These are phyloP conservation scores for Malurus cyaneus DNA, from an alignment of 2,113 vertebrate species.

Conservation along the genomic window DNA sequence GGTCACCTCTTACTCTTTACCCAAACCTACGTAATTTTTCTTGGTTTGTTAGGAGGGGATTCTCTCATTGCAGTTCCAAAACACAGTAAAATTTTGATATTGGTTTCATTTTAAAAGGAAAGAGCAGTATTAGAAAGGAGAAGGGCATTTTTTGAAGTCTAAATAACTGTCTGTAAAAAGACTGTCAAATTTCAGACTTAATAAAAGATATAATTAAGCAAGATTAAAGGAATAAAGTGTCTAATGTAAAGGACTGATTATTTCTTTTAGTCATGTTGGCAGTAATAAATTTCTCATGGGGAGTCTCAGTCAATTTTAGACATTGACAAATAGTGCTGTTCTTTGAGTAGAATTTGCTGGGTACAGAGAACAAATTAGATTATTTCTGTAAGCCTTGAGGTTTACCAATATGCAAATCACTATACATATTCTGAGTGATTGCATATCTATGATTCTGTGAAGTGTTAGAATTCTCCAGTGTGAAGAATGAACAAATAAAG, in stretches of 20 bases:
- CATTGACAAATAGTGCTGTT: neutral
- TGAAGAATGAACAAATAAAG: neutral
- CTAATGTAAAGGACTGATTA: neutral
- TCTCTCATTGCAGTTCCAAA: neutral
- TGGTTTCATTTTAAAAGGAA: neutral
- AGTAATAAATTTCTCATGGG: neutral
- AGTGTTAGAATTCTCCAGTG: neutral
- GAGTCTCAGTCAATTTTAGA: neutral
- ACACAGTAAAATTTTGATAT: neutral
- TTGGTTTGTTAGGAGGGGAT: neutral
- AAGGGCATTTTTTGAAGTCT: neutral
- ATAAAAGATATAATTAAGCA: neutral
- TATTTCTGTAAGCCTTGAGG: neutral
- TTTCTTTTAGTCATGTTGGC: neutral
- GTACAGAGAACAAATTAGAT: neutral
- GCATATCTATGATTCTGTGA: neutral
- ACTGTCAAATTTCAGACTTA: neutral
- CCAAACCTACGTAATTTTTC: neutral
- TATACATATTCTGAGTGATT: neutral
- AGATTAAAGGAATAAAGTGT: neutral
- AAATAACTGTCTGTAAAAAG: neutral
- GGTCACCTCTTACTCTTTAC: neutral
- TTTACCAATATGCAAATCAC: neutral
- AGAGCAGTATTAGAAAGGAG: neutral
- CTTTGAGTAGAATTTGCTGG: neutral